Evolutionary conservation across 53 echinoderm and acorn worm species (phyloP), one percentile per base, ranked within the genome.

Genomic region (Paracentrotus lividus): DNA sequence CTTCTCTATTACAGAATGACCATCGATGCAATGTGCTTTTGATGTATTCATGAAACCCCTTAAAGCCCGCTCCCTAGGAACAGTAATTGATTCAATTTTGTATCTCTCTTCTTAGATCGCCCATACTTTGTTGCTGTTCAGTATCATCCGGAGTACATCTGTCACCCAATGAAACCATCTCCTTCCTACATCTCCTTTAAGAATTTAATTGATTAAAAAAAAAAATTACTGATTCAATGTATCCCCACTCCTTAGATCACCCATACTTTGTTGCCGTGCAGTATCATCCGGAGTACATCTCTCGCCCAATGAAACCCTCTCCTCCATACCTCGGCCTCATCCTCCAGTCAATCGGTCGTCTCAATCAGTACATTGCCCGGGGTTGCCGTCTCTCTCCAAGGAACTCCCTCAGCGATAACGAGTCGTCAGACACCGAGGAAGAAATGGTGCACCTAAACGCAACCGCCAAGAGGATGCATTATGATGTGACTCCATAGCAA

Each of bases 241-340:
- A 77, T 77, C n/a, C 38, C 12, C 84, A 10, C 29, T 66, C 84
- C 76, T 7, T 92, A 98, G 98, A 90, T 90, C 99, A 99, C 53
- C 99, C 97, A 21, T 99, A 99, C 96, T 96, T 97, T n/a, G 99
- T 99, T 13, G 99, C 94, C 54, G 99, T 99, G 36, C 99, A 99
- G 96, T 99, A 99, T 88, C 99, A 99, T 57, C 99, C 99, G 24
- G 99, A 99, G 96, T 99, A 99, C 94, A 94, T 99, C 60, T 97
- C 99, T 16, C 94, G 99, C 12, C 99, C 99, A 32, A 97, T 99
- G 96, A 99, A 99, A 93, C 99, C 99, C 45, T 96, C 99, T 0
- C 85, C 97, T 15, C 99, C 99, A 3, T 99, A 99, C 95, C 96
- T 99, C 23, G 99, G 99, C 44, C 97, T 99, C 51, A 95, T 99